A percentile compares a stretch with the other conserved stretches of the same genome.
phyloP scores from a whole-genome alignment of 2,888 invertebrate species.

The Abrostola tripartita region DNA sequence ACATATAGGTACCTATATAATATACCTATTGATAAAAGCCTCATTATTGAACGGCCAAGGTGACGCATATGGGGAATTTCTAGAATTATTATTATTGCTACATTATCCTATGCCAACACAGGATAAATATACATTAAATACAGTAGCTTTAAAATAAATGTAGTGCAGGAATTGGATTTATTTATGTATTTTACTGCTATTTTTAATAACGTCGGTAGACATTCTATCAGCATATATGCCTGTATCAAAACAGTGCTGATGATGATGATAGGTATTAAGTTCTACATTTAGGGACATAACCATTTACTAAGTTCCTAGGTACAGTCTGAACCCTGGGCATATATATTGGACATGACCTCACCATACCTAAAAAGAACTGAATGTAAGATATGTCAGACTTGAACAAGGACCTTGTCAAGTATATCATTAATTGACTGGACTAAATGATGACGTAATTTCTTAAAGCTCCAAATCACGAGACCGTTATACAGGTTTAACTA shows the following conservation, averaged over 20 bases:
- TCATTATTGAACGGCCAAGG: conserved; percentile 11
- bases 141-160: conserved; percentile 28
- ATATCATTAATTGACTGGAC: too few relatives aligned
- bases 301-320: too few relatives aligned
- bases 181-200: conserved; percentile 14
- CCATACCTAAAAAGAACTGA: too few relatives aligned
- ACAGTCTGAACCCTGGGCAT: too few relatives aligned
- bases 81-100: conserved; percentile 34
- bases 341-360: too few relatives aligned
- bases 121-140: conserved; percentile 41
- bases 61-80: conserved; percentile 50
- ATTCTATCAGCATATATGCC: neutral
- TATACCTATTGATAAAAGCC: conserved; percentile 1
- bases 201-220: neutral
- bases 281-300: neutral
- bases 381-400: too few relatives aligned
- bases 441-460: too few relatives aligned
- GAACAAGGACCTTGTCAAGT: too few relatives aligned
- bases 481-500: too few relatives aligned
- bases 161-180: conserved; percentile 16
- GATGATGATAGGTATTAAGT: neutral
- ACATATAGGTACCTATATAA: too few relatives aligned
- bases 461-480: too few relatives aligned
- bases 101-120: conserved; percentile 45
- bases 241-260: neutral